Evolutionary conservation across 2,797 vertebrate species (phyloP), one percentile per base, ranked within the genome.

Genomic region (Dendrocincla tyrannina): DNA sequence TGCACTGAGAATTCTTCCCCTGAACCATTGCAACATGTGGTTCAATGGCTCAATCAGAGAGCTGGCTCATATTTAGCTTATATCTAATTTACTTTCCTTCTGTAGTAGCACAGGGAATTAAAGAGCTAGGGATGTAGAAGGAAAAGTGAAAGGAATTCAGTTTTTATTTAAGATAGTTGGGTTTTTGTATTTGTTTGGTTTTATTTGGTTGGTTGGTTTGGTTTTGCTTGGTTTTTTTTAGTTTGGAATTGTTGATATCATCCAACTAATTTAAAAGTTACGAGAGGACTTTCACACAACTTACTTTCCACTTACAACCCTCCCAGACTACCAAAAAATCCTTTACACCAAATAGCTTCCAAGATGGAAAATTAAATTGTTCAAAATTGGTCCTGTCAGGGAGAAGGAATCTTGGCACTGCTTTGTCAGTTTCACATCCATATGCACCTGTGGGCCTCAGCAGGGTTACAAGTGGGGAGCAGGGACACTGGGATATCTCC

Each of bases 241-340:
- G 4, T 63, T 79, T 87, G 47, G 13, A 70, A 44, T 80, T 78
- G 24, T 30, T 89, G 14, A 49, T 77, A 17, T 25, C 16, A 62
- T 85, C 27, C 32, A 77, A 59, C 30, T 80, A 74, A 89, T 93
- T 84, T 83, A n/a, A 69, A 89, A 88, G 28, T 63, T 80, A 70
- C 0, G 6, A 80, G 55, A 79, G 23, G 59, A 89, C 14, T 64
- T 94, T 84, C 33, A 56, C 13, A 37, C 23, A 64, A 53, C 41
- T 68, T 44, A 56, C 22, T 28, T 17, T 7, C 32, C 3, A 3
- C 33, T 56, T 53, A 67, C 44, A 85, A 32, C 10, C 4, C 24
- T 53, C 35, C 44, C 6, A 30, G 56, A 25, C 53, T 90, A n/a
- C 37, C 13, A 52, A 77, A 46, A 84, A 64, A 28, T 39, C 49